Base-by-base conservation (phyloP, 1,140 invertebrate genomes). In the Aphaenogaster rudis region DNA sequence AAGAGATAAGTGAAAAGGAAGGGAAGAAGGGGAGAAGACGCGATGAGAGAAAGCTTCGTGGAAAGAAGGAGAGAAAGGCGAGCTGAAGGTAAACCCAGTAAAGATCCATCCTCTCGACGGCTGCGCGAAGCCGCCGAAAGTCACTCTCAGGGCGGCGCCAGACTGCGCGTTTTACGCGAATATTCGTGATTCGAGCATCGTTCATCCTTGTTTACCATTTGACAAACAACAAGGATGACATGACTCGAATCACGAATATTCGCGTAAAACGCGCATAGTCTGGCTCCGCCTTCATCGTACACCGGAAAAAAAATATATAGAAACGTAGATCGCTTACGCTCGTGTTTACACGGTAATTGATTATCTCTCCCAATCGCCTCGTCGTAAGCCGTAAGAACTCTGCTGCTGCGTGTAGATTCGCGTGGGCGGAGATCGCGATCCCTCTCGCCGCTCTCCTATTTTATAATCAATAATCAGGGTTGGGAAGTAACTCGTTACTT, bases 391-490 rank as follows among this genome's bases (percentile, higher is more conserved):
- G 39, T 45, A 21, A 76, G 33, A 84, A 48, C 33, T 84, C 45
- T 57, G 61, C 76, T 87, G 76, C 42, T 69, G 72, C 45, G 59
- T 63, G 66, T 67, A 21, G n/a, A 54, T 72, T 87, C 61, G 78
- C 80, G 36, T 15, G 42, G 64, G 13, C 63, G 74, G 50, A 54
- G 50, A 69, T n/a, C 48, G 63, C 48, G 48, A 59, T 39, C 50
- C n/a, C 48, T 64, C 33, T 42, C 33, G 45, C 13, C 48, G 17
- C 4, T 50, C 21, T 71, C n/a, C 15, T 48, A 82, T 82, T 45
- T 72, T 71, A 7, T 61, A 13, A 61, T 74, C 69, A 61, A 50
- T 28, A 28, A 28, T 28, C 28, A 28, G 28, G 28, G 28, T 28
- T 28, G 28, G 28, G 28, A 28, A 28, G 28, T 28, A 28, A 28